Evolutionary conservation across 2,888 invertebrate species (phyloP), one percentile per base, ranked within the genome.

Genomic region (Congeria kusceri): DNA sequence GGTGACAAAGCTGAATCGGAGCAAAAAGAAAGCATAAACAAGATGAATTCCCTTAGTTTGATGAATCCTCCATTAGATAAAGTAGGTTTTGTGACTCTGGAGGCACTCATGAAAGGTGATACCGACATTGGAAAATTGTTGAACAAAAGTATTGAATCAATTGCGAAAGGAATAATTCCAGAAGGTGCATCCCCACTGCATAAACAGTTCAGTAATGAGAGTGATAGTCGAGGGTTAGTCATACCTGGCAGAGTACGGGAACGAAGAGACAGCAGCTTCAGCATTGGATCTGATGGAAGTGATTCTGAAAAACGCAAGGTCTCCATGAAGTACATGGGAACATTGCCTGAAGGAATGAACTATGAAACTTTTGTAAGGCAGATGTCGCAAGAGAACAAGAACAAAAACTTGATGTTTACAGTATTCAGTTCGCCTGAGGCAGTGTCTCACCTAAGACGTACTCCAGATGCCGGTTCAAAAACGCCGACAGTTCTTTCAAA

Each of bases 241-340:
- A 32, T 27, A 18, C 49, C 47, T 25, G 62, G 67, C 15, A n/a
- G 25, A 27, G 58, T 46, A 4, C 64, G 76, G 15, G 70, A 64
- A 23, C 65, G 83, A 44, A 25, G 67, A 25, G 76, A 76, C 25
- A 78, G 82, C 56, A 49, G 65, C n/a, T 69, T 83, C 49, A 83
- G 83, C 71, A 47, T 73, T 18, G 75, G 68, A 25, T 80, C 83
- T 15, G 79, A 79, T 57, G 83, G 80, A 4, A 77, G 77, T 75
- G 83, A 83, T 61, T 61, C 58, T 11, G 83, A 83, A 58, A 79
- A 74, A 44, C 68, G 69, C 18, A 57, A 66, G 39, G 79, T 86
- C 2, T 86, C 85, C 46, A 67, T 87, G 57, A 83, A 86, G 59
- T 87, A 85, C 68, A 85, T 87, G 87, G 87, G 87, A 3, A 79